Evolutionary conservation across 2,797 vertebrate species (phyloP).

Genomic region (Spea hammondii): DNA sequence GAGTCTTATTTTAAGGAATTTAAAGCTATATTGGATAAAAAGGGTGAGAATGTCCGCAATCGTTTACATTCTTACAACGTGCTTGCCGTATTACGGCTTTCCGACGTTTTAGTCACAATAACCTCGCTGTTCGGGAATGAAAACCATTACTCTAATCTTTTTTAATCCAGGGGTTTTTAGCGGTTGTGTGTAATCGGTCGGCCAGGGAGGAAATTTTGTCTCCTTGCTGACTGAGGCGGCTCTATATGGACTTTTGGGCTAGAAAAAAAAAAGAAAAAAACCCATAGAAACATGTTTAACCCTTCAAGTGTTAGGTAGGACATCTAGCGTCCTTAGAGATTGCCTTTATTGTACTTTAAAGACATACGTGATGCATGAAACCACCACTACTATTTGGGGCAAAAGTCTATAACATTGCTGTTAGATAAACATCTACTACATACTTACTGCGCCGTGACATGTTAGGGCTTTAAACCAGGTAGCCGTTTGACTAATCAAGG

Average conservation of each 20-base stretch:
- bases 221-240: conserved; percentile 24
- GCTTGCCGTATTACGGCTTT: background rate
- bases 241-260: conserved; percentile 6
- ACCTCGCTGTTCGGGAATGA: conserved; percentile 3
- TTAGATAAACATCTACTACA: too few relatives aligned
- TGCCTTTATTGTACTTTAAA: too few relatives aligned
- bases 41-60: background rate
- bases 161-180: conserved; percentile 22
- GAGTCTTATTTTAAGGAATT: background rate
- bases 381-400: too few relatives aligned
- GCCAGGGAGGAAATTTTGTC: conserved; percentile 20
- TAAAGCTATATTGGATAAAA: too few relatives aligned
- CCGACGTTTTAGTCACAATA: background rate
- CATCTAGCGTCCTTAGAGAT: background rate
- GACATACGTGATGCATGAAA: too few relatives aligned
- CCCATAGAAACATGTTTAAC: background rate
- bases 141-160: conserved; percentile 28
- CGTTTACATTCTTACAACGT: background rate
- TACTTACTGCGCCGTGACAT: too few relatives aligned
- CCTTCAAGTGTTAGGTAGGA: background rate
- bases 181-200: conserved; percentile 8
- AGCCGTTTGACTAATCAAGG: too few relatives aligned
- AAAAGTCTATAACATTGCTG: too few relatives aligned
- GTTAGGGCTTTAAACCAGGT: too few relatives aligned
- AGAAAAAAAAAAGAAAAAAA: background rate